A percentile compares a stretch with the other conserved stretches of the same genome.
Evolutionary conservation across 2,113 vertebrate species (phyloP).

Genomic region (Oreochromis niloticus): DNA sequence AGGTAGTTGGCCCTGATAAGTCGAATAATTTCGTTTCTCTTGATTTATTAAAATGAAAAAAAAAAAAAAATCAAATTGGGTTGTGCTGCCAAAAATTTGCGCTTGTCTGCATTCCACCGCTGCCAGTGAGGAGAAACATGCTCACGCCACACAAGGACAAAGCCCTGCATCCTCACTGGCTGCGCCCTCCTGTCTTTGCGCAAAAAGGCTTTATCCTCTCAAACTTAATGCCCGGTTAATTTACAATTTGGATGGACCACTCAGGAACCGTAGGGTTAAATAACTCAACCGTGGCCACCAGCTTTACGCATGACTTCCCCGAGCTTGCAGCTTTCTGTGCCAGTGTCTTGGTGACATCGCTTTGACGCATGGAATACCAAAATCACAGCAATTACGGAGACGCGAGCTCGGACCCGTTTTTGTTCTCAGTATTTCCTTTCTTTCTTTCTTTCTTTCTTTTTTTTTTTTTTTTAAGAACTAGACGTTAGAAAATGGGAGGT

Average conservation of each 20-base stretch:
- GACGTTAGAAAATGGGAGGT: conserved; percentile 28
- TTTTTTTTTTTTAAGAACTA: neutral
- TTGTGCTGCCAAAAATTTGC: conserved; percentile 9
- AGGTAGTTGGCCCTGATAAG: neutral
- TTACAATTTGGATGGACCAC: conserved; percentile 22
- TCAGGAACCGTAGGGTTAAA: conserved; percentile 59
- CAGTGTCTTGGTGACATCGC: conserved; percentile 9
- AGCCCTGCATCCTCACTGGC: neutral
- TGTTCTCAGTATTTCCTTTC: neutral
- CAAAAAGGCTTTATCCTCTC: neutral
- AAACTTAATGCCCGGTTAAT: conserved; percentile 11
- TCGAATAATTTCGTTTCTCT: conserved; percentile 12
- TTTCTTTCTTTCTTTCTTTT: neutral
- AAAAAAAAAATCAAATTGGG: neutral
- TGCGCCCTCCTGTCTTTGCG: neutral
- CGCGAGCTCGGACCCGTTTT: neutral
- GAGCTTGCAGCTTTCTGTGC: conserved; percentile 16
- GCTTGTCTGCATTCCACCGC: conserved; percentile 54
- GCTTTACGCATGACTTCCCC: conserved; percentile 63
- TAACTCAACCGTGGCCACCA: conserved; percentile 22
- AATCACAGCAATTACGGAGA: neutral
- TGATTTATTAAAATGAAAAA: neutral
- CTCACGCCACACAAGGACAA: conserved; percentile 27
- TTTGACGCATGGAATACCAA: conserved; percentile 33
- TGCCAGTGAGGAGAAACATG: conserved; percentile 3